A percentile compares a stretch with the other conserved stretches of the same genome.
Evolutionary conservation across 2,888 invertebrate genomes (phyloP).

Genomic region (Hypercompe scribonia): DNA sequence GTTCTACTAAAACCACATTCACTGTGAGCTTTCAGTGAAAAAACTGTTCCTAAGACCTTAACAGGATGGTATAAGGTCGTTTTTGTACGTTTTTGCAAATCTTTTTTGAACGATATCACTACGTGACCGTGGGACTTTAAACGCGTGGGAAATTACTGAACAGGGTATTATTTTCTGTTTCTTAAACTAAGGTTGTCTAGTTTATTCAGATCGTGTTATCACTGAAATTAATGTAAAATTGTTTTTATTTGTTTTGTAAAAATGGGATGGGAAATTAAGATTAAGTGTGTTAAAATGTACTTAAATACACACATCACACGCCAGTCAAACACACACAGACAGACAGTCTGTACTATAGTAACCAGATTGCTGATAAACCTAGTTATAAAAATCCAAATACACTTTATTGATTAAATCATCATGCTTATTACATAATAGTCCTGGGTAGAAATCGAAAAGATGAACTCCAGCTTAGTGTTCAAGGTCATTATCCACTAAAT

Average conservation of each 20-base stretch:
- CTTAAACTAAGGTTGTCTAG: conserved; percentile 31
- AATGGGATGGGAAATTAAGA: too few species aligned
- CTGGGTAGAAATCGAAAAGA: too few species aligned
- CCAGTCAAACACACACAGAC: too few species aligned
- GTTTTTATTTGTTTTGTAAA: background rate
- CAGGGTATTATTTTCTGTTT: conserved; percentile 41
- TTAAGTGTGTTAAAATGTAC: too few species aligned
- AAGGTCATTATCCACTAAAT: too few species aligned
- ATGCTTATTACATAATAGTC: too few species aligned
- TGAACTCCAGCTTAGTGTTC: too few species aligned
- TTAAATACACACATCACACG: too few species aligned
- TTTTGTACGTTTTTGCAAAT: conserved; percentile 8
- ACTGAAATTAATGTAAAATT: background rate
- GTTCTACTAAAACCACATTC: conserved; percentile 38
- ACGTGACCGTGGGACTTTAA: conserved; percentile 51
- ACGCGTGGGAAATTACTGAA: conserved; percentile 55
- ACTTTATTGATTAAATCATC: too few species aligned
- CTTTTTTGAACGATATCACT: conserved; percentile 40
- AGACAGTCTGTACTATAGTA: too few species aligned
- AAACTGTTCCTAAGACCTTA: background rate
- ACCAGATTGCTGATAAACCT: too few species aligned
- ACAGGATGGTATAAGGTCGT: background rate
- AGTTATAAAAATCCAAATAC: too few species aligned
- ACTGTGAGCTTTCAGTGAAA: conserved; percentile 1
- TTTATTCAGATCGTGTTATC: background rate